phyloP scores from a whole-genome alignment of 2,888 invertebrate species.

The Mythimna albipuncta region DNA sequence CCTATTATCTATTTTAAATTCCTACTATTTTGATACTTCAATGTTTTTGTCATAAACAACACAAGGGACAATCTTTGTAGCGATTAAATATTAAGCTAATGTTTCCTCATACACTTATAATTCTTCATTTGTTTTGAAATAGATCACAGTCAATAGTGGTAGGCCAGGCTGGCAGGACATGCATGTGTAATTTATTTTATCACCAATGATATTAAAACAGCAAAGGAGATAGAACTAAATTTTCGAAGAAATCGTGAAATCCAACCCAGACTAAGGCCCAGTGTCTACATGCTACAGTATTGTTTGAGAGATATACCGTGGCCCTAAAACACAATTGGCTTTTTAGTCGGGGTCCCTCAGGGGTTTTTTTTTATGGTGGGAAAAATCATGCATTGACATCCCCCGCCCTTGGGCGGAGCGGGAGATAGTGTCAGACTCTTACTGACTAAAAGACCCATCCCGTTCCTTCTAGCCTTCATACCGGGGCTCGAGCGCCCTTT shows the following conservation, averaged over 20 bases:
- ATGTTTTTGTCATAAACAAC: not conserved
- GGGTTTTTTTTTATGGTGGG: no score
- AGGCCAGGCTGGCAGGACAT: not conserved
- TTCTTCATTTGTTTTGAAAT: not conserved
- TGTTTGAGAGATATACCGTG: no score
- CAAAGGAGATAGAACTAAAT: not conserved
- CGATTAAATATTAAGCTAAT: not conserved
- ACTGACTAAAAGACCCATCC: no score
- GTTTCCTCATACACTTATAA: not conserved
- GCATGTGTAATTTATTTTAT: not conserved
- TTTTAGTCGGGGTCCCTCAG: no score
- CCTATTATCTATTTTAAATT: constrained; percentile 4
- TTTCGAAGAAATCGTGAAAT: not conserved
- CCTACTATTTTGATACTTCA: not conserved
- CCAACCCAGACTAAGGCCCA: not conserved
- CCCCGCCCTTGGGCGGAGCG: no score
- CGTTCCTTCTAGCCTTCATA: no score
- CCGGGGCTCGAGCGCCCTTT: no score
- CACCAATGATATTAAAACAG: not conserved
- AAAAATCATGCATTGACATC: no score
- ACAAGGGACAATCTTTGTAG: not conserved
- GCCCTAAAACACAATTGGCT: no score
- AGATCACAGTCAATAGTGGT: no score
- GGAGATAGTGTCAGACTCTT: no score
- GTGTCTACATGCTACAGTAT: no score